Conservation (phyloP, 2,797 vertebrate species). For the Champsocephalus gunnari region DNA sequence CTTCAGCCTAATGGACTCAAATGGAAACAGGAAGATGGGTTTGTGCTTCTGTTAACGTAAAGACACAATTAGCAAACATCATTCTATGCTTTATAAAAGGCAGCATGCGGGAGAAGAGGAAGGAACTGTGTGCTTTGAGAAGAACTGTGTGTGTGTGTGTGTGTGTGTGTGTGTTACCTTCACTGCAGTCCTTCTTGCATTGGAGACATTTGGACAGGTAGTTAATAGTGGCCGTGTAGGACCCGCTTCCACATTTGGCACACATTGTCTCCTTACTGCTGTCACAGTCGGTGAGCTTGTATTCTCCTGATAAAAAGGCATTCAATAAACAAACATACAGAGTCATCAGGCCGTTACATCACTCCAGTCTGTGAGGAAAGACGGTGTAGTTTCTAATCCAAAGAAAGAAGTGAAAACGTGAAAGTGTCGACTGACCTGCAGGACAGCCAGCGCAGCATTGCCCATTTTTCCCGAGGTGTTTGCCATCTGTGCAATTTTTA, state of each 20-base stretch:
- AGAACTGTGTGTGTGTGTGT: not conserved
- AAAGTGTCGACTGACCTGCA: slow-evolving; percentile 66
- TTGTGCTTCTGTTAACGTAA: not conserved
- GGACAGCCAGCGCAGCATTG: slow-evolving; percentile 61
- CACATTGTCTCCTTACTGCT: not conserved
- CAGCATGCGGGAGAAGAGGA: not conserved
- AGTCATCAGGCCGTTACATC: not conserved
- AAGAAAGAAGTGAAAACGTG: not conserved
- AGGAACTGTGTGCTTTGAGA: not conserved
- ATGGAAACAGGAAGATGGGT: not conserved
- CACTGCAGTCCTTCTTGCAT: slow-evolving; percentile 53
- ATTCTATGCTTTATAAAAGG: not conserved
- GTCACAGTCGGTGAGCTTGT: slow-evolving; percentile 27
- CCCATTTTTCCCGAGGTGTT: accelerated
- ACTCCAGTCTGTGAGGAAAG: too few relatives aligned
- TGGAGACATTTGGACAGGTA: accelerated
- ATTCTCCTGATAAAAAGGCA: slow-evolving; percentile 54
- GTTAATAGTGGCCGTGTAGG: slow-evolving; percentile 54
- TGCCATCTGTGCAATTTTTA: not conserved
- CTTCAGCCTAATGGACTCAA: not conserved
- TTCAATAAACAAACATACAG: not conserved
- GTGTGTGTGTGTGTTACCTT: slow-evolving; percentile 59
- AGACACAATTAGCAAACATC: not conserved
- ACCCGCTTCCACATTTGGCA: not conserved
- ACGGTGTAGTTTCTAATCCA: not conserved